These are phyloP conservation scores for Diogma glabrata DNA, from an alignment of 2,888 invertebrate species.

Conservation along the genomic window DNA sequence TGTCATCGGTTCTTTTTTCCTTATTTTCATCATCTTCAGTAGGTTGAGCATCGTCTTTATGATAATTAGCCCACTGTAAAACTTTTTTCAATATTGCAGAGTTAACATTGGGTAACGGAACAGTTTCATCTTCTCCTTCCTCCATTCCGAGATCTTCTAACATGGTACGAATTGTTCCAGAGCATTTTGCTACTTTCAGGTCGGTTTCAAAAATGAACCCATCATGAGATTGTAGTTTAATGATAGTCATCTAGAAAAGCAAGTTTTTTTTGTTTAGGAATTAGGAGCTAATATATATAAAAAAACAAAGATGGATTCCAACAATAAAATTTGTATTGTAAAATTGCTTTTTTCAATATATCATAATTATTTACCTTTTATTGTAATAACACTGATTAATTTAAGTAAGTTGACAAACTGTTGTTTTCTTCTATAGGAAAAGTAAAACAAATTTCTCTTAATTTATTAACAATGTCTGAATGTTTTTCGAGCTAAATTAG, in stretches of 20 bases:
- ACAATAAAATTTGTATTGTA: no score
- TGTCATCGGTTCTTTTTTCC: slow-evolving; percentile 97
- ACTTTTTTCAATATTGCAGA: slow-evolving; percentile 93
- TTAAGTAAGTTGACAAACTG: no score
- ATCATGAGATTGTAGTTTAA: slow-evolving; percentile 90
- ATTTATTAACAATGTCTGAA: no score
- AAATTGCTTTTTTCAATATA: no score
- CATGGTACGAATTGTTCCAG: slow-evolving; percentile 97
- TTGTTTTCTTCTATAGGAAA: no score
- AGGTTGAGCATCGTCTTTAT: slow-evolving; percentile 90
- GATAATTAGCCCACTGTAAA: slow-evolving; percentile 85
- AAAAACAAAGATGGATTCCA: no score
- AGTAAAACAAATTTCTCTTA: no score
- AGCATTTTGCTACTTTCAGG: slow-evolving; percentile 94
- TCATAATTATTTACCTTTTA: no score
- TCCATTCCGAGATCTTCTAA: slow-evolving; percentile 88
- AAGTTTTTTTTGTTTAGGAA: no score
- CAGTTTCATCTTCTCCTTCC: slow-evolving; percentile 86
- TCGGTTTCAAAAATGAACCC: slow-evolving; percentile 94
- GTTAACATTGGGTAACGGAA: slow-evolving; percentile 94
- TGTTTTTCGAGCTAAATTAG: no score
- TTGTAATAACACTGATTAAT: no score
- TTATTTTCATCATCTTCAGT: slow-evolving; percentile 96
- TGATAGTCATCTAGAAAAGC: slow-evolving; percentile 79
- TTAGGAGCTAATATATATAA: no score